Evolutionary conservation across 2,113 vertebrate species (phyloP), one percentile per base, ranked within the genome.

Genomic region (Cavia porcellus): DNA sequence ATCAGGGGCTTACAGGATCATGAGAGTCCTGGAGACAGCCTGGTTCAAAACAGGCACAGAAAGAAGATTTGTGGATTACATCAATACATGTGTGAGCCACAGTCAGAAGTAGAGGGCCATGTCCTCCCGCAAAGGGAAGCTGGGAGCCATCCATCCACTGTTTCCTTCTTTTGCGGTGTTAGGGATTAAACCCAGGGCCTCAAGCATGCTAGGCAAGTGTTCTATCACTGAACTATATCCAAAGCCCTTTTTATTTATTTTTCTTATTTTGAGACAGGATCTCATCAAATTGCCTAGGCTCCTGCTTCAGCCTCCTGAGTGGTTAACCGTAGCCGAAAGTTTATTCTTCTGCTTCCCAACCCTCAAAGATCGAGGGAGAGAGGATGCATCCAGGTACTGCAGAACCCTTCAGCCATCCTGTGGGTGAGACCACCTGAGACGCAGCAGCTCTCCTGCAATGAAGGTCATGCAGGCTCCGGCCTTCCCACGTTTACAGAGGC

Each of bases 401-500:
- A 42, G 19, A 62, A 3, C 6, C 25, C 62, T 47, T 50, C 80
- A 57, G 59, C 52, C 30, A 74, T 9, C 7, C 45, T 32, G 7
- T 68, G n/a, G 55, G 57, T 62, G 84, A 80, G 68, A 85, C 61
- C 35, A 95, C 38, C 68, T 24, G 61, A 86, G 74, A 42, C 15
- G 77, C 13, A 42, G 52, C 20, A 28, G 14, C 15, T 61, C n/a
- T 81, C 42, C 15, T 20, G 50, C 17, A 74, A 59, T 62, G 68
- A 85, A 89, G 11, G 12, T 22, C 42, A 74, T 17, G 11, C 57
- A 91, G 77, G 17, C 12, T n/a, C 77, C 52, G 42, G 30, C 25
- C 50, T 89, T 96, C 59, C 72, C 72, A 81, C 68, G 47, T 24
- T 74, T 47, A 66, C 72, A 74, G 59, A 93, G 79, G 32, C 52